Evolutionary conservation across 2,888 invertebrate species (phyloP).

Genomic region (Periphyllus acericola): DNA sequence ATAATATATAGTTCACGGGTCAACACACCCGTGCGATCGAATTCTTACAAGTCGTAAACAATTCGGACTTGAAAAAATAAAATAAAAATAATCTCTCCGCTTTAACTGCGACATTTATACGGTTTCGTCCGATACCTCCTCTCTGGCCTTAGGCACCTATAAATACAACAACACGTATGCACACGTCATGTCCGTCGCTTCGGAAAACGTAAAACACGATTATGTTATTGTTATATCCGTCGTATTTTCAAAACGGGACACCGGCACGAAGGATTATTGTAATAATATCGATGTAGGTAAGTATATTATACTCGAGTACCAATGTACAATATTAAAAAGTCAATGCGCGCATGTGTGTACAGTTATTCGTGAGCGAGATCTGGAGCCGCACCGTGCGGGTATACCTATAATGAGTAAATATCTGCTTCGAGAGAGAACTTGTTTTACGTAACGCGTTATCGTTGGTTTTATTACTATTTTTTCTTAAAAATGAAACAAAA

Average conservation of each 20-base stretch:
- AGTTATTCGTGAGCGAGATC: background rate
- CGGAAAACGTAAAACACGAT: background rate
- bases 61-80: constrained; percentile 20
- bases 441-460: background rate
- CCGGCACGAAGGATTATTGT: background rate
- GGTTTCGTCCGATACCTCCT: background rate
- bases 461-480: background rate
- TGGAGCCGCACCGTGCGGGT: background rate
- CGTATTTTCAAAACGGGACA: background rate
- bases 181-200: background rate
- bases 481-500: background rate
- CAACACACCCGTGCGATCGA: constrained; percentile 19
- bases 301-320: background rate
- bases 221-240: background rate
- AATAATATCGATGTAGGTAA: background rate
- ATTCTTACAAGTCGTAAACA: constrained; percentile 46
- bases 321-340: background rate
- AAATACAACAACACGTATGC: background rate
- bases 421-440: background rate
- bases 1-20: background rate
- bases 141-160: background rate
- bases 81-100: background rate
- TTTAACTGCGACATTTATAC: constrained; percentile 26
- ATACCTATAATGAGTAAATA: background rate
- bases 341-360: background rate